A percentile compares a stretch with the other conserved stretches of the same genome.
Evolutionary conservation across 2,797 vertebrate genomes (phyloP).

Genomic region (Brachyalestes nurse): DNA sequence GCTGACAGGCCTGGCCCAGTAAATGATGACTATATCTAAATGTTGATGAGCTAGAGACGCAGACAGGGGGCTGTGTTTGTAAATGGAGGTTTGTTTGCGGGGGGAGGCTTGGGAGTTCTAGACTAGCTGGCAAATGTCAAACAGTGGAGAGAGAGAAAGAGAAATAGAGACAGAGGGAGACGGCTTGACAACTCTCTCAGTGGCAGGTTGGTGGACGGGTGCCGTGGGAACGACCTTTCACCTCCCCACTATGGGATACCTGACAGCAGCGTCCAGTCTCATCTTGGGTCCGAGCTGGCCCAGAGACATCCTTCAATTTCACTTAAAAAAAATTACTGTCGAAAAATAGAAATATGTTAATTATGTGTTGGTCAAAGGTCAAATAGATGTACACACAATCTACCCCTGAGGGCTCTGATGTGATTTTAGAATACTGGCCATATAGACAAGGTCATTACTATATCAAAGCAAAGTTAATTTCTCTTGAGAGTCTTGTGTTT

Average conservation of each 20-base stretch:
- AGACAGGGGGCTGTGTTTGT: conserved; percentile 77
- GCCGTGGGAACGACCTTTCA: conserved; percentile 51
- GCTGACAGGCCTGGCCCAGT: conserved; percentile 88
- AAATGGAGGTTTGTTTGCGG: conserved; percentile 71
- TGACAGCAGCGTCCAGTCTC: conserved; percentile 69
- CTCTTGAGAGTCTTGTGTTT: neutral
- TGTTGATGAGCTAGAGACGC: conserved; percentile 94
- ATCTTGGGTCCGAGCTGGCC: conserved; percentile 50
- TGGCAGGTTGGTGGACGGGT: conserved; percentile 66
- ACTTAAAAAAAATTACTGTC: conserved; percentile 35
- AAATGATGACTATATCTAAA: conserved; percentile 98
- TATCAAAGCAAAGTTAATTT: conserved; percentile 33
- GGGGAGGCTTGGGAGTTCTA: conserved; percentile 75
- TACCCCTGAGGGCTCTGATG: conserved; percentile 71
- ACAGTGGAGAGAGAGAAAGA: conserved; percentile 64
- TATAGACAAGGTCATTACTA: conserved; percentile 43
- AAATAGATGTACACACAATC: conserved; percentile 50
- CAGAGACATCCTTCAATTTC: conserved; percentile 34
- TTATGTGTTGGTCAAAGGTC: conserved; percentile 52
- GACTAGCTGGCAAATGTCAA: conserved; percentile 76
- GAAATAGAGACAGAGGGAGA: conserved; percentile 39
- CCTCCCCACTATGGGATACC: conserved; percentile 77
- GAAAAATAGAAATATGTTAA: conserved; percentile 54
- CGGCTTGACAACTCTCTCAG: conserved; percentile 78
- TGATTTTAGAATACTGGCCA: conserved; percentile 61